phyloP scores from a whole-genome alignment of 2,797 vertebrate genomes.

The Caiman crocodilus region DNA sequence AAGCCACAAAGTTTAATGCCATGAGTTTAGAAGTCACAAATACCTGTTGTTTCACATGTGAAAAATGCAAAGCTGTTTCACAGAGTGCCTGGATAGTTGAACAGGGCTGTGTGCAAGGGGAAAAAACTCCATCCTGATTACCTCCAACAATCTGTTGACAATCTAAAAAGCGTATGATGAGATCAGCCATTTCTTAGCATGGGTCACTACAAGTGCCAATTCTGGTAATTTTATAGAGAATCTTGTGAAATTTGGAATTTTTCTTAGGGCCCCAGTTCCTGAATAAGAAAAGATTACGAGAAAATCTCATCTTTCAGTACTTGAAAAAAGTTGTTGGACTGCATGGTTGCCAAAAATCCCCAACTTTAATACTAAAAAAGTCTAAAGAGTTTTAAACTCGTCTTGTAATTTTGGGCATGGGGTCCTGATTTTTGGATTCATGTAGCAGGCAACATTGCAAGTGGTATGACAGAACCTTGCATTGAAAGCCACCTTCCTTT shows the following conservation, averaged over 20 bases:
- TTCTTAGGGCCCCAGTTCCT: constrained; percentile 29
- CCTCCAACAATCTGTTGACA: background rate
- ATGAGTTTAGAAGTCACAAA: constrained; percentile 26
- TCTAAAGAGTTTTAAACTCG: background rate
- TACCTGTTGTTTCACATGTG: background rate
- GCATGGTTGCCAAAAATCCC: background rate
- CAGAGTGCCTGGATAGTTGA: background rate
- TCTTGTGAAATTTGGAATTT: constrained; percentile 53
- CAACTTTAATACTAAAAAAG: constrained; percentile 30
- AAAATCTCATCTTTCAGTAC: accelerated
- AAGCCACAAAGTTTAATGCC: background rate
- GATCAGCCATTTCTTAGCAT: constrained; percentile 54
- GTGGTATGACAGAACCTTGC: background rate
- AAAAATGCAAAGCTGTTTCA: background rate
- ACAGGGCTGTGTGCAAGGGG: background rate
- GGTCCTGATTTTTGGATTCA: accelerated
- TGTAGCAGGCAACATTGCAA: background rate
- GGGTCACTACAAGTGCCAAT: background rate
- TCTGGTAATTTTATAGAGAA: constrained; percentile 56
- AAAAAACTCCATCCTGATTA: background rate
- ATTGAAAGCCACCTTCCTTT: background rate
- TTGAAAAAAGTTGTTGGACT: background rate
- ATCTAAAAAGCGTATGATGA: constrained; percentile 30
- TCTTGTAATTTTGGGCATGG: accelerated
- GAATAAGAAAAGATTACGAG: constrained; percentile 57